These are phyloP conservation scores for Bicyclus anynana DNA, from an alignment of 1,140 invertebrate species.

Conservation along the genomic window DNA sequence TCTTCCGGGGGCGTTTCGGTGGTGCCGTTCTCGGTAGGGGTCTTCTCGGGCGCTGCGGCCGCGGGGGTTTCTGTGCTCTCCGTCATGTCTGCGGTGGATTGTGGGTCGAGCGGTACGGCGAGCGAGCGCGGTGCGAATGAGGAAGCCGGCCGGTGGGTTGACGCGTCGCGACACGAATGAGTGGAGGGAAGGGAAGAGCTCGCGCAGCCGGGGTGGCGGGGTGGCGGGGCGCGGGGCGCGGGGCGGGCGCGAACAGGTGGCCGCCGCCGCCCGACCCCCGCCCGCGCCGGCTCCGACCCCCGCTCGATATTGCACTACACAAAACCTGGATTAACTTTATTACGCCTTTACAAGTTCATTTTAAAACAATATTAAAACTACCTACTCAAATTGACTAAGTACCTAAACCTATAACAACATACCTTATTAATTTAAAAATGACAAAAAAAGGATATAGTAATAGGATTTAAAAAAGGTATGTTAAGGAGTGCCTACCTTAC, in stretches of 20 bases:
- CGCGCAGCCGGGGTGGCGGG: conserved; percentile 46
- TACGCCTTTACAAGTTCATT: no score
- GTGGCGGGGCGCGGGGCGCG: conserved; percentile 28
- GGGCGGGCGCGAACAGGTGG: conserved; percentile 52
- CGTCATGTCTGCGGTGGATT: conserved; percentile 53
- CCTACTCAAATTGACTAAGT: no score
- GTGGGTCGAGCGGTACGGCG: conserved; percentile 43
- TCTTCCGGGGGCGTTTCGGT: conserved; percentile 75
- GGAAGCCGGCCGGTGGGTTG: conserved; percentile 56
- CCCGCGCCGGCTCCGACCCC: conserved; percentile 36
- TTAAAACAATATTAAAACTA: no score
- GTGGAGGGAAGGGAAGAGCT: conserved; percentile 60
- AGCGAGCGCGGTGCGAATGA: conserved; percentile 57
- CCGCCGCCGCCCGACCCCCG: conserved; percentile 41
- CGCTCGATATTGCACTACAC: conserved; percentile 59
- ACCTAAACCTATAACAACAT: no score
- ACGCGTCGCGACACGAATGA: conserved; percentile 71
- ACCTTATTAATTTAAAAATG: no score
- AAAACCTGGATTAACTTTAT: conserved; percentile 69
- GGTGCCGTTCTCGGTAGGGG: conserved; percentile 72
- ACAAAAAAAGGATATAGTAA: no score
- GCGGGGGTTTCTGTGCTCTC: conserved; percentile 73
- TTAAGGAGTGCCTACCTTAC: no score
- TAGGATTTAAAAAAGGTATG: no score
- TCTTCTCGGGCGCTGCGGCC: conserved; percentile 71